Percentiles rank a stretch among this genome's conserved stretches.
Conservation (phyloP, 2,888 invertebrate genomes). For the Platypus cylindrus region DNA sequence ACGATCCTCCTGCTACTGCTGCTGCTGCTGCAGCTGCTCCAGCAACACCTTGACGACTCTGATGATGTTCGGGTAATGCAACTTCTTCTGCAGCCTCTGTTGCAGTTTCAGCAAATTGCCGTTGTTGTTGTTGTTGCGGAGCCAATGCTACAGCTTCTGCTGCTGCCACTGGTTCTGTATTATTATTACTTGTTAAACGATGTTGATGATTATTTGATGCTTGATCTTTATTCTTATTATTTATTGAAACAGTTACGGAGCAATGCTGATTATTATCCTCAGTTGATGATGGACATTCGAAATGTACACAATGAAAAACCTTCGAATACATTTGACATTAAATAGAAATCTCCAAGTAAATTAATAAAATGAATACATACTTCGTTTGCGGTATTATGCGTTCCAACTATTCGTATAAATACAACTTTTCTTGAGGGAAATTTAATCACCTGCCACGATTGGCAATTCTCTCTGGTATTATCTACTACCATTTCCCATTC, state of each 20-base stretch:
- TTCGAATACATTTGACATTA: too few species aligned
- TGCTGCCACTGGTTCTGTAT: conserved; percentile 4
- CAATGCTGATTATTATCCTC: conserved; percentile 16
- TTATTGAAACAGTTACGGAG: conserved; percentile 8
- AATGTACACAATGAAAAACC: conserved; percentile 97
- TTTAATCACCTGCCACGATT: conserved; percentile 88
- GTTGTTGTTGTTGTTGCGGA: too few species aligned
- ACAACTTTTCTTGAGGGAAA: conserved; percentile 80
- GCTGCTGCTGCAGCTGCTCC: too few species aligned
- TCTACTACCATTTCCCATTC: conserved; percentile 90
- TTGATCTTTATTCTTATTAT: conserved; percentile 8
- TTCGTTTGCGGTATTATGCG: conserved; percentile 95
- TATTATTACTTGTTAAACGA: conserved; percentile 2
- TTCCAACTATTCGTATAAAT: conserved; percentile 90
- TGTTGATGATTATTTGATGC: background rate
- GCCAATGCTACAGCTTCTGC: too few species aligned
- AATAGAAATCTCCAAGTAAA: too few species aligned
- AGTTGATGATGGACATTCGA: conserved; percentile 81
- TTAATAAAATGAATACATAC: conserved; percentile 38
- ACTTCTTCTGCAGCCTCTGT: conserved; percentile 13
- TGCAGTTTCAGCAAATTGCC: conserved; percentile 10
- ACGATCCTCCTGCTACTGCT: too few species aligned
- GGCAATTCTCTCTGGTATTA: conserved; percentile 69
- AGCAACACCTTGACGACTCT: too few species aligned
- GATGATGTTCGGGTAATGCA: conserved; percentile 4